These are phyloP conservation scores for Ceraclea dissimilis DNA, from an alignment of 2,888 invertebrate species.

Conservation along the genomic window DNA sequence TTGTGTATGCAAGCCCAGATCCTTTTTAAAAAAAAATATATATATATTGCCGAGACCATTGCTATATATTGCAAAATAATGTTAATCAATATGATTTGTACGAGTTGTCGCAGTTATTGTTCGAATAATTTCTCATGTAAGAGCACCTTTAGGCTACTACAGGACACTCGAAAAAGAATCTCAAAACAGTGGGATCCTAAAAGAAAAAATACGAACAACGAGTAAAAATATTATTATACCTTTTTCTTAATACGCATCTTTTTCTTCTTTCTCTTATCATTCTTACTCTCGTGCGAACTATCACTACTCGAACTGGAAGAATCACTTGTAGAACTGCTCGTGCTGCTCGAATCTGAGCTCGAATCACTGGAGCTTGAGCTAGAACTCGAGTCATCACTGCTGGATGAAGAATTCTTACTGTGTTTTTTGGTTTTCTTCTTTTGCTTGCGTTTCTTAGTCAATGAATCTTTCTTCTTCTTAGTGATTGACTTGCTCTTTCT, in stretches of 20 bases:
- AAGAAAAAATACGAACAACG: too few relatives aligned
- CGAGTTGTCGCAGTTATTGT: too few relatives aligned
- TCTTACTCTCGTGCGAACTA: background rate
- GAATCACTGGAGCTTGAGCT: conserved; percentile 3
- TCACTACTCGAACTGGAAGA: background rate
- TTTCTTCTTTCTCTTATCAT: conserved; percentile 15
- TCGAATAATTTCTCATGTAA: too few relatives aligned
- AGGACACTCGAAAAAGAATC: too few relatives aligned
- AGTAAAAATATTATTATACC: conserved; percentile 10
- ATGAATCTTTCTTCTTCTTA: background rate
- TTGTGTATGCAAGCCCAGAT: too few relatives aligned
- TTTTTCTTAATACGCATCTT: conserved; percentile 13
- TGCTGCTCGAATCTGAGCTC: conserved; percentile 3
- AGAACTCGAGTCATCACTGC: background rate
- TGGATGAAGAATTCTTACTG: conserved; percentile 3
- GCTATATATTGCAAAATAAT: too few relatives aligned
- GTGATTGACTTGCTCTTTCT: background rate
- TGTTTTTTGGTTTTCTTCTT: background rate
- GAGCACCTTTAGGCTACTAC: too few relatives aligned
- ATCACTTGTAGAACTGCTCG: conserved; percentile 4
- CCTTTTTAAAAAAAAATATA: too few relatives aligned
- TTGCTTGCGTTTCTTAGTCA: background rate
- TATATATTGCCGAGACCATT: too few relatives aligned
- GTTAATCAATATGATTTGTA: too few relatives aligned
- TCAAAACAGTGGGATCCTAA: too few relatives aligned